Percentiles rank a stretch among this genome's conserved stretches.
These are phyloP conservation scores for Gouania willdenowi DNA, from an alignment of 2,797 vertebrate genomes.

Conservation along the genomic window DNA sequence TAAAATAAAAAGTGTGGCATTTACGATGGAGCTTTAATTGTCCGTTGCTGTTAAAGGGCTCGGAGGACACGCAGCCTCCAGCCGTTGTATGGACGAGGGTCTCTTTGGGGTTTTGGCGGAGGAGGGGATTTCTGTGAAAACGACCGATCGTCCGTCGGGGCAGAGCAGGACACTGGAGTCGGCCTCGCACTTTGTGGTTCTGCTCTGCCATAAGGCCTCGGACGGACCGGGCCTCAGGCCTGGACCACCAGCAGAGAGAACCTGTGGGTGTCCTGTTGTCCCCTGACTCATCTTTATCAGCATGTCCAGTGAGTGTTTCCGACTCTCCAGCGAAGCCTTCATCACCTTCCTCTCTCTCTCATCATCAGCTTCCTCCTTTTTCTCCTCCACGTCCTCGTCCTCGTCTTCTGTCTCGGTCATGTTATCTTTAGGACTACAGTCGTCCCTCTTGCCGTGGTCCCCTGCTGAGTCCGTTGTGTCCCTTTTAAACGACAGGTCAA, in stretches of 20 bases:
- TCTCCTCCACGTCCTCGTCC: conserved; percentile 49
- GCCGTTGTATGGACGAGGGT: conserved; percentile 73
- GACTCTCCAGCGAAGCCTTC: conserved; percentile 68
- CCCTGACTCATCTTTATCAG: conserved; percentile 83
- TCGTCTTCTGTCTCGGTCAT: conserved; percentile 67
- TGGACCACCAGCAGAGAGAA: conserved; percentile 62
- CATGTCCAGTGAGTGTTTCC: conserved; percentile 81
- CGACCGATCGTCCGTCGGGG: conserved; percentile 71
- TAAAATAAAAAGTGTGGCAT: conserved; percentile 27
- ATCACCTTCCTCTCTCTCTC: conserved; percentile 51
- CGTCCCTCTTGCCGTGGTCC: conserved; percentile 11
- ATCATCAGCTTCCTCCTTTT: conserved; percentile 53
- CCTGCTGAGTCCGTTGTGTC: conserved; percentile 15
- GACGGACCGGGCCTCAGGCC: conserved; percentile 65
- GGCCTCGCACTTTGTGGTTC: conserved; percentile 93
- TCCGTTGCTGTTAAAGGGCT: conserved; percentile 59
- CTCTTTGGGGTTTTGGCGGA: conserved; percentile 63
- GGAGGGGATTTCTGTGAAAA: conserved; percentile 58
- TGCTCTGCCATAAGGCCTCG: conserved; percentile 80
- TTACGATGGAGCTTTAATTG: conserved; percentile 28
- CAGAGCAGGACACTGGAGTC: conserved; percentile 92
- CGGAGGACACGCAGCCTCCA: conserved; percentile 59
- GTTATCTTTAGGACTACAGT: conserved; percentile 18
- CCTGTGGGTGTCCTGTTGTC: conserved; percentile 71
- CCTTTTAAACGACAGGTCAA: conserved; percentile 91